Evolutionary conservation across 2,113 vertebrate genomes (phyloP), one percentile per base, ranked within the genome.

Genomic region (Leiothrix lutea): DNA sequence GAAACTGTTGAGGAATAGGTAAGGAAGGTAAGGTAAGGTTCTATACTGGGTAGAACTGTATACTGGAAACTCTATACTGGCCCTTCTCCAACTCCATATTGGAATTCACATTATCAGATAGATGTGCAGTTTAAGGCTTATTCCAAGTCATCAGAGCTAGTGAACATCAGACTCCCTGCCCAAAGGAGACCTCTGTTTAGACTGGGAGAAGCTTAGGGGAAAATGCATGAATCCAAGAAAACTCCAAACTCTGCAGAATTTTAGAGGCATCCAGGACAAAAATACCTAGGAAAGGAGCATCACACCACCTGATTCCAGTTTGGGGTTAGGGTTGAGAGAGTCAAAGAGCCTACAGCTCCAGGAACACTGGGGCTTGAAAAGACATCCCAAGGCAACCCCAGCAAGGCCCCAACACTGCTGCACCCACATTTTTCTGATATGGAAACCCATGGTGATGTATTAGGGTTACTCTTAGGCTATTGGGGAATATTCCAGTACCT

Each of bases 401-500:
- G 13, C 16, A 80, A 15, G 31, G 25, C 7, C 40, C 40, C 15
- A 66, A 9, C 20, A 47, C 47, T 56, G 35, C 35, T 84, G 60
- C 29, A 73, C 24, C 50, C 29, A 47, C 19, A 12, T 56, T 38
- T 24, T 57, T 65, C 50, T 48, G 50, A 29, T 56, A 6, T 12
- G n/a, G 40, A 56, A 45, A 75, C 21, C 11, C 36, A 31, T 42
- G 36, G 14, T 60, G 45, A 33, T 44, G 26, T 57, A 26, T 48
- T 77, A 36, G 17, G 45, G 14, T 33, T 77, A 6, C 1, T 66
- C 18, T 51, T 60, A 33, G 45, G 38, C 45, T 60, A 22, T 20
- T 61, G 81, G 72, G 36, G 94, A 94, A 86, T 90, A 86, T 95
- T 92, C 80, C 88, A 92, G 79, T 71, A 60, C 90, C 88, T 95